Evolutionary conservation across 64 coral and sea anemone species (phyloP).

Genomic region (Trachythela sp.): DNA sequence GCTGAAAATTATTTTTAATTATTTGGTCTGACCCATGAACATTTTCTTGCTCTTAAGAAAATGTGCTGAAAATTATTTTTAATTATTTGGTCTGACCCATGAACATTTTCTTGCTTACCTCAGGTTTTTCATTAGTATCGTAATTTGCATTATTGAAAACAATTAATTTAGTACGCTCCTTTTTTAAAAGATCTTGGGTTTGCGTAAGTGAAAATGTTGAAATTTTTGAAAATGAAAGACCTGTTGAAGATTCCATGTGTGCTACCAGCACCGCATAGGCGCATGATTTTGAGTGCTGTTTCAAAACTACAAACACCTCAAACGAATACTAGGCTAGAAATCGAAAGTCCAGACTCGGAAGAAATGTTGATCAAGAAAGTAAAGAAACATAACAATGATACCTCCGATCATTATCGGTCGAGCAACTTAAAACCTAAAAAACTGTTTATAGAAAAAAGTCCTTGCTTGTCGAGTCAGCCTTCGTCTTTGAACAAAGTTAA

Average conservation of each 20-base stretch:
- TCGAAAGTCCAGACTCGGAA: constrained; percentile 20
- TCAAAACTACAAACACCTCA: neutral
- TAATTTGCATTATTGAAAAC: no score
- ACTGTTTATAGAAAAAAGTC: no score
- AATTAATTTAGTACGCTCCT: neutral
- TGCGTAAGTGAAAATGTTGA: neutral
- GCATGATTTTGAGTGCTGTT: neutral
- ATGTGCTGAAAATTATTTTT: no score
- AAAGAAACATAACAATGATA: neutral
- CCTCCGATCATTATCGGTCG: neutral
- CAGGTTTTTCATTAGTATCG: no score
- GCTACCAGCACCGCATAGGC: neutral
- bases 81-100: no score
- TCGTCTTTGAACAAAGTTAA: no score
- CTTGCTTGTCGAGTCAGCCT: no score
- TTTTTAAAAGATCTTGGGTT: neutral
- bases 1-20: no score
- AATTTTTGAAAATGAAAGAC: constrained; percentile 5
- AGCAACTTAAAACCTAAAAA: neutral
- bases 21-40: no score
- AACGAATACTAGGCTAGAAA: neutral
- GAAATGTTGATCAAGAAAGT: neutral
- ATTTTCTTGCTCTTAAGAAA: no score
- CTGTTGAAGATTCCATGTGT: constrained; percentile 3
- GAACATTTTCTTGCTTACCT: no score